Evolutionary conservation across 2,113 vertebrate genomes (phyloP).

Genomic region (Crotalus viridis): DNA sequence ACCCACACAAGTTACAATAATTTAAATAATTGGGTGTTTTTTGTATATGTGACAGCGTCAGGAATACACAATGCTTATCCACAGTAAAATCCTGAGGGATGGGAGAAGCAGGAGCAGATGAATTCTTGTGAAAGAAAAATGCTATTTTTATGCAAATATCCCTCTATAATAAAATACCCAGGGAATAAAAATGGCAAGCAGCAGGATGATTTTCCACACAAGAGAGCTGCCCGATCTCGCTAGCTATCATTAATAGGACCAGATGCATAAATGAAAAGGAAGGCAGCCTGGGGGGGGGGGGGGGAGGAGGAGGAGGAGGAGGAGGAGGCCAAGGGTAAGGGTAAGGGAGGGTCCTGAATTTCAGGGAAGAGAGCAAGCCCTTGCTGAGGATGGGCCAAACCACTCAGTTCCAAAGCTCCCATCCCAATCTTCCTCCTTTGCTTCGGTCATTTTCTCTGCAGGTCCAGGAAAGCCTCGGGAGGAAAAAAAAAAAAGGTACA

Average conservation of each 20-base stretch:
- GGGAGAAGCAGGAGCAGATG: constrained; percentile 35
- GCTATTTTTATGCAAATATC: constrained; percentile 71
- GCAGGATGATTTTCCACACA: constrained; percentile 34
- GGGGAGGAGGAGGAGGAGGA: too few species aligned
- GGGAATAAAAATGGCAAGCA: constrained; percentile 60
- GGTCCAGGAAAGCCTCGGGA: neutral
- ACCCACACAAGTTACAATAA: constrained; percentile 57
- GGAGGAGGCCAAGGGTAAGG: neutral
- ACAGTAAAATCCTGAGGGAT: constrained; percentile 56
- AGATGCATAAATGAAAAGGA: neutral
- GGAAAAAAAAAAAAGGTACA: neutral
- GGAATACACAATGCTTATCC: constrained; percentile 55
- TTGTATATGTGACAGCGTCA: constrained; percentile 51
- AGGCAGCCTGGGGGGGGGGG: neutral
- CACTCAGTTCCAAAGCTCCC: neutral
- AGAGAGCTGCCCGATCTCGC: neutral
- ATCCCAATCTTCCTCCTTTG: neutral
- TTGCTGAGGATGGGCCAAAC: too few species aligned
- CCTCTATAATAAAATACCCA: constrained; percentile 59
- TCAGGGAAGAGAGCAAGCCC: neutral
- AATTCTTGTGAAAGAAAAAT: constrained; percentile 66
- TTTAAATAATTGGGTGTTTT: constrained; percentile 31
- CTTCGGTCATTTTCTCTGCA: too few species aligned
- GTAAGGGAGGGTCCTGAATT: too few species aligned
- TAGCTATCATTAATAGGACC: neutral